phyloP scores from a whole-genome alignment of 2,113 vertebrate genomes.

The Archocentrus centrarchus region DNA sequence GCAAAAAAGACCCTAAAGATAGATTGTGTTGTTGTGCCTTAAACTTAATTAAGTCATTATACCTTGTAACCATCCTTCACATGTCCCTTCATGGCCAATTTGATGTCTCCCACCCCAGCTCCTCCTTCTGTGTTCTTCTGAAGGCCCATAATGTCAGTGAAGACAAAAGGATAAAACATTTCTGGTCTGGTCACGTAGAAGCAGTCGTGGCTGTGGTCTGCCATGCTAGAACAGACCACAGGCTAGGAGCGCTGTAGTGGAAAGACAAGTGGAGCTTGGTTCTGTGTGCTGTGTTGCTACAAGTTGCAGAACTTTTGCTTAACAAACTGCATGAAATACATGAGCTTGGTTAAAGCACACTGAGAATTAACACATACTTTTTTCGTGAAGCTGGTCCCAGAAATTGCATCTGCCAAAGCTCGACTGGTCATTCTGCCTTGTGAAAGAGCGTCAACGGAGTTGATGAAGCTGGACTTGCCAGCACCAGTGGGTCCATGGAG shows the following conservation, averaged over 20 bases:
- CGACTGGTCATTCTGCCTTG: rapidly evolving
- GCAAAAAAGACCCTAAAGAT: neutral
- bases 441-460: rapidly evolving
- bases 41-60: neutral
- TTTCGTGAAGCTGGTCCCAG: neutral
- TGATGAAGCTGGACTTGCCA: neutral
- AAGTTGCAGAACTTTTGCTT: neutral
- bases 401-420: rapidly evolving
- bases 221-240: neutral
- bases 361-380: rapidly evolving
- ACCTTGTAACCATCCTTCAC: conserved; percentile 40
- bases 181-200: too few species aligned
- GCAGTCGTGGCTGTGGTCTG: too few species aligned
- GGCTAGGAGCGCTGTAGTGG: rapidly evolving
- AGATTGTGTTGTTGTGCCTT: too few species aligned
- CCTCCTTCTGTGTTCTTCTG: neutral
- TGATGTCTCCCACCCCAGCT: conserved; percentile 11
- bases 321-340: rapidly evolving
- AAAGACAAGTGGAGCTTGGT: rapidly evolving
- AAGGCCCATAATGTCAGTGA: conserved; percentile 56
- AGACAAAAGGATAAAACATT: neutral
- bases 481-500: neutral
- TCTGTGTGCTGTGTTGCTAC: neutral
- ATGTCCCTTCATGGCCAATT: neutral
- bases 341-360: neutral